Evolutionary conservation across 2,888 invertebrate genomes (phyloP).

Genomic region (Priocnemis perturbator): DNA sequence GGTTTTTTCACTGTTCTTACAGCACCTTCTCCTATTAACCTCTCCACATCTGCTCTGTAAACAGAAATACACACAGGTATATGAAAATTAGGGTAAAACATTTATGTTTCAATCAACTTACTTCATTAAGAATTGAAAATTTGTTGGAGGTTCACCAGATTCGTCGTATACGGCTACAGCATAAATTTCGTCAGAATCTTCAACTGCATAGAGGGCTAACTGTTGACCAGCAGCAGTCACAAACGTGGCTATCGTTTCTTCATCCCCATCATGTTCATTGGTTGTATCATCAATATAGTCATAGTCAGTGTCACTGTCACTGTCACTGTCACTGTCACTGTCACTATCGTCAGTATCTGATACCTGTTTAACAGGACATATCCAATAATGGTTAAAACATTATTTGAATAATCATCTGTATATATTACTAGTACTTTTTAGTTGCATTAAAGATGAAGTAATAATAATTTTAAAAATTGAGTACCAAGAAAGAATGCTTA

Average conservation of each 20-base stretch:
- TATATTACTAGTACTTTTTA: too few relatives aligned
- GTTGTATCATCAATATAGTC: constrained; percentile 26
- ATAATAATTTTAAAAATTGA: not conserved
- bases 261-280: constrained; percentile 65
- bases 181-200: constrained; percentile 72
- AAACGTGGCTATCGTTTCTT: constrained; percentile 73
- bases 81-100: constrained; percentile 5
- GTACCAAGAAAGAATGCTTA: constrained; percentile 34
- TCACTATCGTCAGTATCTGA: constrained; percentile 39
- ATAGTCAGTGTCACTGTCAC: constrained; percentile 32
- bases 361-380: constrained; percentile 25
- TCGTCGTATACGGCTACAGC: constrained; percentile 72
- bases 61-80: constrained; percentile 13
- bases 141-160: constrained; percentile 70
- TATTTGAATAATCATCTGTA: constrained; percentile 1
- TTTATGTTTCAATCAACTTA: constrained; percentile 28
- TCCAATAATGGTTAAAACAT: not conserved
- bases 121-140: constrained; percentile 73
- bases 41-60: constrained; percentile 70
- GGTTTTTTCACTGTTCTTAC: constrained; percentile 72
- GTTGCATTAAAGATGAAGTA: too few relatives aligned
- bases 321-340: constrained; percentile 22
- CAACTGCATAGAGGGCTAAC: constrained; percentile 71
- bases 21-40: constrained; percentile 72
- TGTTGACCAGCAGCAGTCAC: constrained; percentile 71